These are phyloP conservation scores for Drosophila sulfurigaster DNA, from an alignment of 1,140 invertebrate species.

Conservation along the genomic window DNA sequence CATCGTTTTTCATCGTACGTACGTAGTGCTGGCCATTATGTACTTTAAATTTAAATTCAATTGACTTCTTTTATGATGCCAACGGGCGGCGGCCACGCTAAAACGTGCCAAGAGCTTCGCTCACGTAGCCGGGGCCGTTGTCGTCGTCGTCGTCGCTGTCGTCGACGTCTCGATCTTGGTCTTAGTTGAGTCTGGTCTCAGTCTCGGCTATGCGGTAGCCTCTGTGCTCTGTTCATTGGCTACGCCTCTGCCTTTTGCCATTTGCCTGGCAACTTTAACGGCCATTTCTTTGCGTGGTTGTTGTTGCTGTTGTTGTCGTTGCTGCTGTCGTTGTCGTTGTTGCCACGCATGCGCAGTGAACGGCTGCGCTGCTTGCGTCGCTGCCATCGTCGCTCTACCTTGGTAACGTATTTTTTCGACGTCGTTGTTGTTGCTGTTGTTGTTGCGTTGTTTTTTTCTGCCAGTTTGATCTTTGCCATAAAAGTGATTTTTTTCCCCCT, in stretches of 20 bases:
- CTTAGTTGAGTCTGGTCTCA: slow-evolving; percentile 10
- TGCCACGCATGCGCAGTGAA: slow-evolving; percentile 70
- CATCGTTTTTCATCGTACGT: slow-evolving; percentile 22
- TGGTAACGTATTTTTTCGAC: slow-evolving; percentile 72
- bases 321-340: slow-evolving; percentile 51
- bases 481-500: slow-evolving; percentile 77
- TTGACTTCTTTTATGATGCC: slow-evolving; percentile 83
- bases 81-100: slow-evolving; percentile 79
- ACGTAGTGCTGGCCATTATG: slow-evolving; percentile 70
- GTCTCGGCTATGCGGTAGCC: slow-evolving; percentile 39
- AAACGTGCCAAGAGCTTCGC: slow-evolving; percentile 64
- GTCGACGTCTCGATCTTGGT: slow-evolving; percentile 16
- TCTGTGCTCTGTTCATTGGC: slow-evolving; percentile 48
- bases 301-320: slow-evolving; percentile 33
- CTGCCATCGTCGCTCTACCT: slow-evolving; percentile 54
- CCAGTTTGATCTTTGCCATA: slow-evolving; percentile 81
- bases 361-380: slow-evolving; percentile 42
- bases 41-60: slow-evolving; percentile 84
- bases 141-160: slow-evolving; percentile 18
- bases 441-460: slow-evolving; percentile 67
- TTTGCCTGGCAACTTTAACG: slow-evolving; percentile 80
- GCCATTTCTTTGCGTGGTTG: slow-evolving; percentile 69
- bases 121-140: slow-evolving; percentile 59
- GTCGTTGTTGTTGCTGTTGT: slow-evolving; percentile 25
- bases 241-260: slow-evolving; percentile 78